Evolutionary conservation across 2,888 invertebrate species (phyloP), one percentile per base, ranked within the genome.

Genomic region (Leptinotarsa haldemani): DNA sequence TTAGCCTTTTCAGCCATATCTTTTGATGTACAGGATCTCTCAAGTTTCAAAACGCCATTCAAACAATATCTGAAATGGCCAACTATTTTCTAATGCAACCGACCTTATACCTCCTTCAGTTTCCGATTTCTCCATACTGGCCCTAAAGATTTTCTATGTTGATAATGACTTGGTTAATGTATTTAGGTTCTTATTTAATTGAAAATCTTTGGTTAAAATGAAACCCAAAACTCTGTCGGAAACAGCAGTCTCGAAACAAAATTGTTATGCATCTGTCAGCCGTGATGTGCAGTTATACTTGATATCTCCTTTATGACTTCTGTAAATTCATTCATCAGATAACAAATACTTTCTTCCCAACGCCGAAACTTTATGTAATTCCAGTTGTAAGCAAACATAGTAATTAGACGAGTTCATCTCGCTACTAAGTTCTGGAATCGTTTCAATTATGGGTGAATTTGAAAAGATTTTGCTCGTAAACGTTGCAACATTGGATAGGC

Each of bases 401-500:
- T 50, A 50, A 50, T 50, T 15, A 5, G 2, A n/a, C 4, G 22
- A 56, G 12, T 22, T 56, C 20, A 22, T 56, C 56, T 22, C 20
- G 22, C 12, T 18, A 25, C 3, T 18, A 18, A 30, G 30, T 30
- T 30, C 30, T 30, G 30, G 30, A 30, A 61, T 25, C 7, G 30
- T 30, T 61, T 30, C 53, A 1, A 53, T 3, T 9, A 20, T n/a
- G 15, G n/a, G 3, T 53, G 5, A 53, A 4, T 53, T 25, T n/a
- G 5, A n/a, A 25, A 30, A 16, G 16, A 61, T 61, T 40, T 40
- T 18, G n/a, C n/a, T 61, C 18, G 40, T 40, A 25, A 61, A 30
- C 30, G 18, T 61, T 61, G 61, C 61, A 61, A 61, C 61, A 61
- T 40, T 9, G 61, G 7, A 61, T 61, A 20, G 56, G 52, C 69